A percentile compares a stretch with the other conserved stretches of the same genome.
Evolutionary conservation across 2,888 invertebrate species (phyloP).

Genomic region (Drosophila kambysellisi): DNA sequence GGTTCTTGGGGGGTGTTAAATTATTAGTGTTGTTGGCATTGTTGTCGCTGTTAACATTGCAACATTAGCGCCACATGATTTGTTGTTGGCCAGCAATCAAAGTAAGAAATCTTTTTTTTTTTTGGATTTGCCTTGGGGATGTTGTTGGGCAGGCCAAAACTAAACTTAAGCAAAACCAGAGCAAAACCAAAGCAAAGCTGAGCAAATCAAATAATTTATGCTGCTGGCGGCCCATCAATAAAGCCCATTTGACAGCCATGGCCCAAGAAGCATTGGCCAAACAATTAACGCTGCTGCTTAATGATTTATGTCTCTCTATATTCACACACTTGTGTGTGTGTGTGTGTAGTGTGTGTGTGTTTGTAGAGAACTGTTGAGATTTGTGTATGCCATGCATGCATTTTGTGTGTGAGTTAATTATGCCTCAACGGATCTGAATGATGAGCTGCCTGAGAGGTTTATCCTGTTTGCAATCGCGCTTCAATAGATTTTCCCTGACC

Average conservation of each 20-base stretch:
- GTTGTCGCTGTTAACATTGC: conserved; percentile 61
- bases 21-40: conserved; percentile 33
- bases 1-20: conserved; percentile 27
- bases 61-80: conserved; percentile 52
- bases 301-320: conserved; percentile 68
- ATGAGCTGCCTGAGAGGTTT: conserved; percentile 63
- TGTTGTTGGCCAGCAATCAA: conserved; percentile 60
- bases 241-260: conserved; percentile 70
- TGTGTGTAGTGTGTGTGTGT: neutral
- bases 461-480: conserved; percentile 20
- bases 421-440: conserved; percentile 58
- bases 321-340: neutral
- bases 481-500: conserved; percentile 6
- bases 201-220: conserved; percentile 78
- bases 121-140: neutral
- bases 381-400: conserved; percentile 3
- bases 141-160: neutral
- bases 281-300: conserved; percentile 74
- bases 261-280: conserved; percentile 60
- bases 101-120: conserved; percentile 14
- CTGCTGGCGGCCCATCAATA: conserved; percentile 70
- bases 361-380: neutral
- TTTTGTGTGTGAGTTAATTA: conserved; percentile 55
- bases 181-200: conserved; percentile 57
- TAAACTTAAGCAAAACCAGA: conserved; percentile 20